Percentiles rank a stretch among this genome's conserved stretches.
These are phyloP conservation scores for Boulengeromyrus knoepffleri DNA, from an alignment of 2,113 vertebrate genomes.

Conservation along the genomic window DNA sequence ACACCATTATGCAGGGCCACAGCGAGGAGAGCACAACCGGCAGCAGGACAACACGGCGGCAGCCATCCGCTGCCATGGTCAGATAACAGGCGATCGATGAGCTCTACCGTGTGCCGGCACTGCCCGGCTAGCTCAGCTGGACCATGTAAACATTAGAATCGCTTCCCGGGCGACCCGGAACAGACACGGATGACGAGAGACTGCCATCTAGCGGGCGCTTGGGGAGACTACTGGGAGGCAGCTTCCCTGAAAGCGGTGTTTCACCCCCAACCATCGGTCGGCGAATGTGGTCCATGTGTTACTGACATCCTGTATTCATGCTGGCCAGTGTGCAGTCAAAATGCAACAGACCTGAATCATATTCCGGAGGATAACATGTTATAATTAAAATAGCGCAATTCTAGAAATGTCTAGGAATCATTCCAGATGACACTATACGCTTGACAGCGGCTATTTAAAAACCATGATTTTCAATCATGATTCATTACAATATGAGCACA, in stretches of 20 bases:
- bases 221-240: background rate
- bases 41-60: conserved; percentile 23
- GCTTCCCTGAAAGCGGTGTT: background rate
- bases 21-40: conserved; percentile 36
- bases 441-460: background rate
- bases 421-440: background rate
- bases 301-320: background rate
- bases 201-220: background rate
- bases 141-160: conserved; percentile 49
- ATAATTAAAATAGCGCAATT: background rate
- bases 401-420: background rate
- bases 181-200: background rate
- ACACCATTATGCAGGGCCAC: conserved; percentile 35
- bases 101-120: background rate
- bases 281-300: background rate
- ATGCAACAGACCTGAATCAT: background rate
- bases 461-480: background rate
- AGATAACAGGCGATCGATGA: background rate
- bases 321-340: background rate
- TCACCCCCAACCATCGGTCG: background rate
- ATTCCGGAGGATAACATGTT: background rate
- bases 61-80: conserved; percentile 35
- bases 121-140: background rate
- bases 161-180: conserved; percentile 45
- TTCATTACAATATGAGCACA: background rate